These are phyloP conservation scores for Clarias platycephalus DNA, from an alignment of 2,797 vertebrate genomes.

Conservation along the genomic window DNA sequence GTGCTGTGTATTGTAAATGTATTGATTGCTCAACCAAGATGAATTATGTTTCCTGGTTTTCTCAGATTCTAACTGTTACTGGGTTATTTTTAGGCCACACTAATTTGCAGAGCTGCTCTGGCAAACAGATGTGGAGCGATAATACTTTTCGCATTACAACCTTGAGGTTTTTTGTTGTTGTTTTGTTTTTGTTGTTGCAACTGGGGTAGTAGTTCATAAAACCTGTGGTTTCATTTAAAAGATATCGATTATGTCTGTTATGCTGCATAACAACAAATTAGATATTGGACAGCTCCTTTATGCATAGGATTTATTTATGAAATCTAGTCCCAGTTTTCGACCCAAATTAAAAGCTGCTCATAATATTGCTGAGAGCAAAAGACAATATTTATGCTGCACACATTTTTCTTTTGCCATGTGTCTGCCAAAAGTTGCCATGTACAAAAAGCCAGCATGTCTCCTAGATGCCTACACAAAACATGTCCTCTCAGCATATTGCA, in stretches of 20 bases:
- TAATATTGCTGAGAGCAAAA: background rate
- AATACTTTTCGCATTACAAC: conserved; percentile 12
- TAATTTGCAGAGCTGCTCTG: conserved; percentile 29
- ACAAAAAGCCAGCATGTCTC: background rate
- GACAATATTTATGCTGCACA: background rate
- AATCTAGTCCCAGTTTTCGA: background rate
- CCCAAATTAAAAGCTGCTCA: background rate
- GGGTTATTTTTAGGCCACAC: background rate
- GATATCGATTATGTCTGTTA: background rate
- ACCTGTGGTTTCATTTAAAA: background rate
- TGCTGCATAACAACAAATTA: background rate
- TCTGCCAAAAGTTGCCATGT: background rate
- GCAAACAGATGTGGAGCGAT: conserved; percentile 13
- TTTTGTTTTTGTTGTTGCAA: background rate
- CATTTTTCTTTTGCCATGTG: background rate
- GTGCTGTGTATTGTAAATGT: background rate
- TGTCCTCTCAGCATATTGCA: background rate
- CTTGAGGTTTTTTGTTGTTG: background rate
- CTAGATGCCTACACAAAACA: background rate
- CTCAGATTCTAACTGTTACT: conserved; percentile 7
- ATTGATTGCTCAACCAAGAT: background rate
- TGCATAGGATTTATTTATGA: background rate
- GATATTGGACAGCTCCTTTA: background rate
- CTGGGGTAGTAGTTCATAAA: conserved; percentile 2
- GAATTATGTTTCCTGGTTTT: background rate